Percentiles rank a stretch among this genome's conserved stretches.
Evolutionary conservation across 2,797 vertebrate species (phyloP).

Genomic region (Enteromius viviparus): DNA sequence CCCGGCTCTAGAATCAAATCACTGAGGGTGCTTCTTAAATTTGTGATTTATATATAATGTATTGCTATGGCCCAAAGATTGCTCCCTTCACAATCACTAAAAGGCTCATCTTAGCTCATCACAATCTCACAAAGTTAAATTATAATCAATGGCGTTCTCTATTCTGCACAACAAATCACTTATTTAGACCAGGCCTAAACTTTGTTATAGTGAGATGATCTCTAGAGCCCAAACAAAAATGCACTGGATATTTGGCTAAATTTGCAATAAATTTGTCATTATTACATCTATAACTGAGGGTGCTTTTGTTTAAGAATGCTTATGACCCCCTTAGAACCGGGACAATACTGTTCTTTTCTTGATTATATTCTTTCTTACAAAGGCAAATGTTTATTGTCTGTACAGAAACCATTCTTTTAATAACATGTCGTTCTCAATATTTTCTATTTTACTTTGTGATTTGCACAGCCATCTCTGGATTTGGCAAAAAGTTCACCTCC

Average conservation of each 20-base stretch:
- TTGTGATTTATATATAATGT: too few species aligned
- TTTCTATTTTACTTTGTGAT: constrained; percentile 44
- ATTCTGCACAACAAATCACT: neutral
- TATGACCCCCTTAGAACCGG: neutral
- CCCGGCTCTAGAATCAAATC: neutral
- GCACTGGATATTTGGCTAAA: too few species aligned
- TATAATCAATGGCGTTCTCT: neutral
- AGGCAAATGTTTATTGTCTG: neutral
- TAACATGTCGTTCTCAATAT: constrained; percentile 9
- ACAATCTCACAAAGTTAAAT: neutral
- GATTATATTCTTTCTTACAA: neutral
- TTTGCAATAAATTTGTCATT: neutral
- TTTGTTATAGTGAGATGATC: neutral
- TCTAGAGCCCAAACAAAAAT: too few species aligned
- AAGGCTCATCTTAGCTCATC: neutral
- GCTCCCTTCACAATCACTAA: neutral
- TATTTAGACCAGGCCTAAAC: neutral
- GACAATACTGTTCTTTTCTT: neutral
- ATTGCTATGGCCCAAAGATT: neutral
- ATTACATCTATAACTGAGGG: neutral
- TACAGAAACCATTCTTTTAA: too few species aligned
- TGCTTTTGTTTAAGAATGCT: neutral
- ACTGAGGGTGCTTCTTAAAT: neutral
- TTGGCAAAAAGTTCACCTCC: constrained; percentile 99
- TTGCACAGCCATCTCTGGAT: constrained; percentile 89